These are phyloP conservation scores for Nebria brevicollis DNA, from an alignment of 2,888 invertebrate genomes.

Conservation along the genomic window DNA sequence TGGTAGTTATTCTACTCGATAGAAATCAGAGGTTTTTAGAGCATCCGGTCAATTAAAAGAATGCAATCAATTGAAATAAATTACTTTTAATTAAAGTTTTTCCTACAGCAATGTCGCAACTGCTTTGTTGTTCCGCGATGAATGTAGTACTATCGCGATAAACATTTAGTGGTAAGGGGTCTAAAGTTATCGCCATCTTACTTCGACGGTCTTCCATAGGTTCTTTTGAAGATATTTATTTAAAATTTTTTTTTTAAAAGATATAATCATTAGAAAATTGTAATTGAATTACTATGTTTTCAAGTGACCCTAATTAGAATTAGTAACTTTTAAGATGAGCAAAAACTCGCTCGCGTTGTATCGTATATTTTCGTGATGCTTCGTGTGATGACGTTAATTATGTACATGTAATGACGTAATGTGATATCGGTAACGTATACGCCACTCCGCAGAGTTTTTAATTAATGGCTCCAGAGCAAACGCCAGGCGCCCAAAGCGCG, in stretches of 20 bases:
- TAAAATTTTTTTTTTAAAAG: too few species aligned
- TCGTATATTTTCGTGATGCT: neutral
- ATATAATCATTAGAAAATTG: too few species aligned
- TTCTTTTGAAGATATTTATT: too few species aligned
- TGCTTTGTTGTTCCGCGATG: conserved; percentile 29
- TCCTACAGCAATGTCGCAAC: conserved; percentile 31
- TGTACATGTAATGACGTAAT: conserved; percentile 45
- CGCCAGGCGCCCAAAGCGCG: conserved; percentile 17
- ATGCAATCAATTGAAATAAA: conserved; percentile 32
- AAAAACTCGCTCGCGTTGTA: neutral
- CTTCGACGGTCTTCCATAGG: too few species aligned
- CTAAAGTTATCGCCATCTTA: too few species aligned
- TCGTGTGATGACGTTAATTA: conserved; percentile 41
- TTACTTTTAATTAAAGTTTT: conserved; percentile 42
- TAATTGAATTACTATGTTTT: too few species aligned
- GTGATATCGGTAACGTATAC: conserved; percentile 46
- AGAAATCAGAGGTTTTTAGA: conserved; percentile 1
- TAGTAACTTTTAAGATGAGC: too few species aligned
- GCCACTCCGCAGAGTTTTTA: conserved; percentile 44
- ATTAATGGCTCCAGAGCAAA: conserved; percentile 41
- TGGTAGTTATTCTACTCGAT: neutral
- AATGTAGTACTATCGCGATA: neutral
- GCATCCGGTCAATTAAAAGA: conserved; percentile 10
- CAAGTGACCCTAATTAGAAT: too few species aligned
- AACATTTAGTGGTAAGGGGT: too few species aligned